Base-by-base conservation (phyloP, 1,140 invertebrate genomes). In the Drosophila novamexicana region DNA sequence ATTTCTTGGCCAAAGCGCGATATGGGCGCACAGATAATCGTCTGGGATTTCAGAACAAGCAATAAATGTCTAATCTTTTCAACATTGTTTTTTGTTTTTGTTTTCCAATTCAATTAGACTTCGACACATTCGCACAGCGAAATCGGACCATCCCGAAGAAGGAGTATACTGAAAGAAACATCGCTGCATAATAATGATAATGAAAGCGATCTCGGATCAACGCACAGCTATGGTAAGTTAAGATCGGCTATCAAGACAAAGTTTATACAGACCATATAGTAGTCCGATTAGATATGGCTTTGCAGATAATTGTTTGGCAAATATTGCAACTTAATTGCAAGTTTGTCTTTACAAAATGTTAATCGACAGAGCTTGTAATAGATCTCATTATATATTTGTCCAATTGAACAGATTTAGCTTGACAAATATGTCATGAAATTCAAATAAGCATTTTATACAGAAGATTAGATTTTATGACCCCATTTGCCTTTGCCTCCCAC, bases 131-230 rank as follows among this genome's bases (percentile, higher is more conserved):
- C 91, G 36, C 91, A 92, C 63, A 73, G 69, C 44, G 91, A 92
- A 37, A 82, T 91, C 18, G 91, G 91, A 29, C 95, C 95, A 7
- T 94, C 94, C 45, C 93, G 95, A 75, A 94, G 94, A 71, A 95
- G 95, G 89, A 95, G 95, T 86, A 95, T 95, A 77, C 90, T 95
- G 32, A 94, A 95, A 85, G 94, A 95, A 84, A 91, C 93, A 44
- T 66, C 69, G 10, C 40, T 34, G 7, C 80, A 45, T 39, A 65
- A 62, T 16, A 81, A 92, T 59, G 89, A 92, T 54, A 80, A 83
- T 67, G 91, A 92, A 63, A 92, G 91, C 36, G 85, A 91, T 81
- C 86, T 77, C 10, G 88, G 65, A 7, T 92, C 91, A 1, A 77
- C 69, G 29, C 78, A 92, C 16, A 92, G 91, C 62, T 85, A 74